phyloP scores from a whole-genome alignment of 2,888 invertebrate genomes.

The Drosophila greeni region DNA sequence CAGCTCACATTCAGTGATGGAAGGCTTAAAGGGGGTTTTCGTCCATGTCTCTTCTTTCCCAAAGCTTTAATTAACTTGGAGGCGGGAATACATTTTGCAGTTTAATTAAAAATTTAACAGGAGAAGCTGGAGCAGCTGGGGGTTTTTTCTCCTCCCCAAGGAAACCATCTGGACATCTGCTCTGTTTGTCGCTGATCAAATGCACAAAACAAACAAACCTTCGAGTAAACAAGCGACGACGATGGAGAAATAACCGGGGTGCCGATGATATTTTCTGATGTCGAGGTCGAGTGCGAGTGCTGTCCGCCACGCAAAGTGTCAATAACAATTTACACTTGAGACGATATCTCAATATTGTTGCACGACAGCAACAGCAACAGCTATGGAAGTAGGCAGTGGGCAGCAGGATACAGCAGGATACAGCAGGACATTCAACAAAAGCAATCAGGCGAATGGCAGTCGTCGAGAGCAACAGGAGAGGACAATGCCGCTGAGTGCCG shows the following conservation, averaged over 20 bases:
- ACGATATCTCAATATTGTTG: conserved; percentile 74
- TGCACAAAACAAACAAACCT: conserved; percentile 60
- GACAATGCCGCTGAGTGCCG: conserved; percentile 15
- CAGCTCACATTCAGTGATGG: conserved; percentile 14
- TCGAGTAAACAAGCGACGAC: conserved; percentile 48
- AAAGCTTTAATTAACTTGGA: conserved; percentile 36
- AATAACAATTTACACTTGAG: conserved; percentile 74
- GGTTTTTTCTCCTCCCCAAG: neutral
- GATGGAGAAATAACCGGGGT: conserved; percentile 31
- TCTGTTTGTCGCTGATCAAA: conserved; percentile 48
- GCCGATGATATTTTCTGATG: conserved; percentile 60
- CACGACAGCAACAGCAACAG: conserved; percentile 56
- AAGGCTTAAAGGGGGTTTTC: conserved; percentile 12
- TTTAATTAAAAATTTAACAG: conserved; percentile 44
- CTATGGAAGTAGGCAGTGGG: neutral
- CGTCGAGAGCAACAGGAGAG: conserved; percentile 30
- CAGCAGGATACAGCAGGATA: neutral
- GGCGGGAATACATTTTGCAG: conserved; percentile 26
- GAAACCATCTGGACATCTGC: conserved; percentile 6
- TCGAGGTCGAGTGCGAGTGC: conserved; percentile 32
- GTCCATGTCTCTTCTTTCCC: neutral
- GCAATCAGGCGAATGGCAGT: conserved; percentile 28
- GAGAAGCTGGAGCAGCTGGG: neutral
- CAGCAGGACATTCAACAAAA: conserved; percentile 14
- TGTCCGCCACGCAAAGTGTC: conserved; percentile 62